A percentile compares a stretch with the other conserved stretches of the same genome.
phyloP scores from a whole-genome alignment of 2,113 vertebrate genomes.

The Plestiodon gilberti region DNA sequence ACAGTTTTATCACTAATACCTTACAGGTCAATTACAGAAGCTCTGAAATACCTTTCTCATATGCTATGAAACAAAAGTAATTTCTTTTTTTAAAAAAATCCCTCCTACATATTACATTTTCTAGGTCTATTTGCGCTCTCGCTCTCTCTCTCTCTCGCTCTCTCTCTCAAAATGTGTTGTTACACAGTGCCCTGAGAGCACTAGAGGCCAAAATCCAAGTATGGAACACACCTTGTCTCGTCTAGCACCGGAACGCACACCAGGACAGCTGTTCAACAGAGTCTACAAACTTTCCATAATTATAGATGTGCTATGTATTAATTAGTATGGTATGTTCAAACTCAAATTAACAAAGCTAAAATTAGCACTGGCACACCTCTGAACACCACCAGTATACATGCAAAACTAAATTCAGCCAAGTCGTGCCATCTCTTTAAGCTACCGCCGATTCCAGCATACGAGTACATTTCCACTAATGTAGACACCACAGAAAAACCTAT shows the following conservation, averaged over 20 bases:
- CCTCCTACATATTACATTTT: not conserved
- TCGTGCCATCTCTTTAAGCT: not conserved
- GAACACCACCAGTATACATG: slow-evolving; percentile 16
- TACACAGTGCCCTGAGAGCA: slow-evolving; percentile 4
- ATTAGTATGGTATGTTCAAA: slow-evolving; percentile 67
- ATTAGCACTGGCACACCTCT: slow-evolving; percentile 60
- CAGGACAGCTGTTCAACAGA: slow-evolving; percentile 48
- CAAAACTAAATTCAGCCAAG: not conserved
- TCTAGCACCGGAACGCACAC: slow-evolving; percentile 54
- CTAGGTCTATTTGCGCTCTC: not conserved
- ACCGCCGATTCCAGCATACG: not conserved
- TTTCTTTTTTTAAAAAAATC: not conserved
- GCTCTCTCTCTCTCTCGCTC: not conserved
- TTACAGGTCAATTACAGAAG: not conserved
- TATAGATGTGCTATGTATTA: slow-evolving; percentile 64
- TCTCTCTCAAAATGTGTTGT: slow-evolving; percentile 20
- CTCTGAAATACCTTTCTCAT: not conserved
- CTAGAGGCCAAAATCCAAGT: slow-evolving; percentile 35
- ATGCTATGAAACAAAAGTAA: not conserved
- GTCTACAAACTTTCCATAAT: slow-evolving; percentile 64
- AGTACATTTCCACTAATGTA: not conserved
- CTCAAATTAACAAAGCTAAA: slow-evolving; percentile 68
- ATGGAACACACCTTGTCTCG: slow-evolving; percentile 37
- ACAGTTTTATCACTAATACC: not conserved
- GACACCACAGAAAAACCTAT: not conserved